These are phyloP conservation scores for Syndactyla subalaris DNA, from an alignment of 2,797 vertebrate genomes.

Conservation along the genomic window DNA sequence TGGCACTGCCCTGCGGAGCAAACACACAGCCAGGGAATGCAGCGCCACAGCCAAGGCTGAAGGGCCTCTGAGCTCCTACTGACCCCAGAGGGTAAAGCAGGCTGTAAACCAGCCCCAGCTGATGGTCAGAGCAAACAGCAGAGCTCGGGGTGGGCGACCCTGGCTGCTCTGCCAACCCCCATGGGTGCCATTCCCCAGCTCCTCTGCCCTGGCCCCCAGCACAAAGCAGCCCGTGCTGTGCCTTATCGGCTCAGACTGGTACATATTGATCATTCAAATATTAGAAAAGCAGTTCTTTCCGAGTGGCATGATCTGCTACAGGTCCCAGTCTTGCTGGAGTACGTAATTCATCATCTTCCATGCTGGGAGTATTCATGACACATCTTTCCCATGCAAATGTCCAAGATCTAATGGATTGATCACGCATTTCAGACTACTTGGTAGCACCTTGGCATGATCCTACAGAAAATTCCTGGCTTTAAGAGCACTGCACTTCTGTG, in stretches of 20 bases:
- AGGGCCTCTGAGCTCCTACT: accelerated
- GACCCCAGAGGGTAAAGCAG: too few species aligned
- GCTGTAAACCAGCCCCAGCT: too few species aligned
- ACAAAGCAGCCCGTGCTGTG: accelerated
- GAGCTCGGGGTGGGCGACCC: accelerated
- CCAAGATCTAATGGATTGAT: background rate
- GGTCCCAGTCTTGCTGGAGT: background rate
- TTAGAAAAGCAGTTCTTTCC: background rate
- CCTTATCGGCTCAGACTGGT: background rate
- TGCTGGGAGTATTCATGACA: background rate
- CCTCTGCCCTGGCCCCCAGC: background rate
- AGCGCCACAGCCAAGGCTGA: background rate
- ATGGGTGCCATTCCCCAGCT: background rate
- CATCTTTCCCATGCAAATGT: background rate
- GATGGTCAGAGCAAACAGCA: background rate
- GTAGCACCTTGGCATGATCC: background rate
- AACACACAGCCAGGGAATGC: background rate
- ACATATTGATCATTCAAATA: background rate
- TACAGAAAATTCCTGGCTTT: background rate
- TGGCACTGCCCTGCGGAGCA: constrained; percentile 79
- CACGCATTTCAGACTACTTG: background rate
- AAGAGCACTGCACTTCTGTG: background rate
- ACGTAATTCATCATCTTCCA: background rate
- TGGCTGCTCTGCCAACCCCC: background rate
- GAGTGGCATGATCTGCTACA: accelerated